Evolutionary conservation across 1,140 invertebrate genomes (phyloP), one percentile per base, ranked within the genome.

Genomic region (Stegodyphus dumicola): DNA sequence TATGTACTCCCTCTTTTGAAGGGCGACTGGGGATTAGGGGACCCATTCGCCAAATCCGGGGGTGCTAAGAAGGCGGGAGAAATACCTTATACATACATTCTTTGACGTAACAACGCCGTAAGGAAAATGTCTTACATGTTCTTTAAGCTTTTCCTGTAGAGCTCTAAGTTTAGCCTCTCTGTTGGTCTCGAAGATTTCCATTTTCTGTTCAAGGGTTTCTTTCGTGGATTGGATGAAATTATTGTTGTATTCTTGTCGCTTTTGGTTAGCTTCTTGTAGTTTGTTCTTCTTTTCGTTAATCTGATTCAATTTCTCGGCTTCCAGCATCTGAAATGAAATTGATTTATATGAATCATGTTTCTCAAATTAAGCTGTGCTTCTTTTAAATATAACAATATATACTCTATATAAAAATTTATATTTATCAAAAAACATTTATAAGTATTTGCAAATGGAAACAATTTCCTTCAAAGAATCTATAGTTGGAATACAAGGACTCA

Each of bases 131-230:
- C 93, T 91, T 89, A 93, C 93, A 89, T 93, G 93, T 86, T 95
- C 96, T 92, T 96, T 96, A 85, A 97, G 93, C 89, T 96, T 95
- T 77, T 94, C 94, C 89, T 95, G 95, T 89, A 97, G 91, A 89
- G 96, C 95, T 87, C 93, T 94, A 88, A 98, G 95, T 89, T 96
- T 95, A 5, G 94, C 94, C 90, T 97, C 96, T 87, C 96, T 93
- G 89, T 98, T 98, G 89, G 95, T 96, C 89, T 94, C 94, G 85
- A 95, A 94, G 84, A 93, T 93, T 90, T 96, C 96, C 94, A 98
- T 96, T 91, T 97, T 97, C 71, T 95, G 93, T 89, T 97, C 95
- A 67, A 97, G 91, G 75, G 95, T 95, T 90, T 96, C 95, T 90
- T 95, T 94, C 48, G 96, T 96, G 87, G 94, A 93, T 85, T 93